Percentiles rank a stretch among this genome's conserved stretches.
Conservation (phyloP, 2,888 invertebrate genomes). For the Cerceris rybyensis region DNA sequence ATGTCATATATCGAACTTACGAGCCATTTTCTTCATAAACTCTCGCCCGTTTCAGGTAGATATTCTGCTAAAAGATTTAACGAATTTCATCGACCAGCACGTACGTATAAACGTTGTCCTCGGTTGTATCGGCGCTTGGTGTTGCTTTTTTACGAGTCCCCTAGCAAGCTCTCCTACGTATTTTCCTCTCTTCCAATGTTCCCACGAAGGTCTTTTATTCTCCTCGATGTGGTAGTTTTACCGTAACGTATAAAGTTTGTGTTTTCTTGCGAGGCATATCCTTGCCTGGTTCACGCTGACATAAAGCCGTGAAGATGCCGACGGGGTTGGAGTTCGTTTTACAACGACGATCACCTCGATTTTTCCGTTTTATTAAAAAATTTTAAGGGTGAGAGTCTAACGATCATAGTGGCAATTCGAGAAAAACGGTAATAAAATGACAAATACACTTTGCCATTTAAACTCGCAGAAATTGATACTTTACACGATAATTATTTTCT, state of each 20-base stretch:
- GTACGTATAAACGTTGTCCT: conserved; percentile 41
- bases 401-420: neutral
- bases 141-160: conserved; percentile 65
- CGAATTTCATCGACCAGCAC: neutral
- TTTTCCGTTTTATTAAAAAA: conserved; percentile 44
- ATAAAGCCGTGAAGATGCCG: conserved; percentile 57
- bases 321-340: conserved; percentile 48
- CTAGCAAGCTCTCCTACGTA: conserved; percentile 61
- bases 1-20: too few relatives aligned
- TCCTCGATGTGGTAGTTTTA: conserved; percentile 65
- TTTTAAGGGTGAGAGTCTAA: conserved; percentile 60
- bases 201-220: conserved; percentile 70
- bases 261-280: conserved; percentile 62
- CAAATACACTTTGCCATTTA: too few relatives aligned
- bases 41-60: neutral
- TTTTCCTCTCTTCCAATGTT: conserved; percentile 71
- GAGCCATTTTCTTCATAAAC: neutral
- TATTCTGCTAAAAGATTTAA: conserved; percentile 2
- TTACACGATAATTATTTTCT: too few relatives aligned
- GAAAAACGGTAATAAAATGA: neutral
- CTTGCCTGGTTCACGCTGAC: conserved; percentile 65
- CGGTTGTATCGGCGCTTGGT: conserved; percentile 37
- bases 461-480: too few relatives aligned
- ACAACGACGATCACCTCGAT: conserved; percentile 44
- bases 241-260: conserved; percentile 69